Conservation (phyloP, 2,888 invertebrate species). For the Eupithecia tripunctaria region DNA sequence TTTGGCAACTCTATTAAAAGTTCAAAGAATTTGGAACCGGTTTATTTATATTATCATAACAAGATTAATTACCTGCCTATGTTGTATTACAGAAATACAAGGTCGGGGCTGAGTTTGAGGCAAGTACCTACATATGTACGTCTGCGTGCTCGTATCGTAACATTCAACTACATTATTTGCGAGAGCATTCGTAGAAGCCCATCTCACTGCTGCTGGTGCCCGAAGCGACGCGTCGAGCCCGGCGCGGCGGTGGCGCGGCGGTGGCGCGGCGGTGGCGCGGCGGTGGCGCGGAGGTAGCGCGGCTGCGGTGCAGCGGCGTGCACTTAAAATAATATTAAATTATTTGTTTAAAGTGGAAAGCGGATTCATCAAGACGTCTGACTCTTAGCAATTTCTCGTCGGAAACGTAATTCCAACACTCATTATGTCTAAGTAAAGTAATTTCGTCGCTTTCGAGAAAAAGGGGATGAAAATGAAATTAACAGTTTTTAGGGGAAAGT, state of each 20-base stretch:
- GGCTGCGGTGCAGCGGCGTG: not conserved
- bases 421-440: slow-evolving; percentile 24
- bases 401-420: slow-evolving; percentile 34
- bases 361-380: slow-evolving; percentile 22
- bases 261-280: not conserved
- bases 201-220: not conserved
- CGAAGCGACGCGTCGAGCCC: not conserved
- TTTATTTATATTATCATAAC: slow-evolving; percentile 1
- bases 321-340: too few species aligned
- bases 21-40: not conserved
- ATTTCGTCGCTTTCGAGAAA: slow-evolving; percentile 21
- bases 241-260: not conserved
- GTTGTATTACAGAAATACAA: not conserved
- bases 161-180: not conserved
- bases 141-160: too few species aligned
- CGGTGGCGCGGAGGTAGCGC: not conserved
- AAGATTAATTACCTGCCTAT: not conserved
- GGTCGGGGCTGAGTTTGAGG: not conserved
- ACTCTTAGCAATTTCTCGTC: slow-evolving; percentile 26
- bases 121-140: not conserved
- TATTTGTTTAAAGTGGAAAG: slow-evolving; percentile 3
- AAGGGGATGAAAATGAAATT: slow-evolving; percentile 21
- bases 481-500: slow-evolving; percentile 8
- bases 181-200: not conserved
- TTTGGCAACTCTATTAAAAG: slow-evolving; percentile 6